Conservation (phyloP, 2,888 invertebrate genomes). For the Acanthoscelides obtectus region DNA sequence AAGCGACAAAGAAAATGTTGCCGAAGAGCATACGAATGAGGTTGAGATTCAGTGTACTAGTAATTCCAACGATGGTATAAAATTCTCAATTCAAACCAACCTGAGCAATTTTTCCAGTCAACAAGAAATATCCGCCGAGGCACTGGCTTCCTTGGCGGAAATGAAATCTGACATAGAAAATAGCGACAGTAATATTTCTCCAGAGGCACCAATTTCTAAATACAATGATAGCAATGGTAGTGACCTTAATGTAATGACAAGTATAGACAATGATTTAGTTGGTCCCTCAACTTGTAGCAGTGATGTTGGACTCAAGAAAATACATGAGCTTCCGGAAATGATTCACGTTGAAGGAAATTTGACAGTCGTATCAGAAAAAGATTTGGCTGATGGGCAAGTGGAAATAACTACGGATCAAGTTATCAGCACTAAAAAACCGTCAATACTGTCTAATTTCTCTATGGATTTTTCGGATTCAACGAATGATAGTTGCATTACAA, state of each 20-base stretch:
- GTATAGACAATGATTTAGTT: slow-evolving; percentile 7
- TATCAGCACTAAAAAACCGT: slow-evolving; percentile 36
- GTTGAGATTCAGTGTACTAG: slow-evolving; percentile 18
- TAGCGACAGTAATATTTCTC: slow-evolving; percentile 10
- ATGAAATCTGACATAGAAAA: slow-evolving; percentile 17
- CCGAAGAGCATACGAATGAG: slow-evolving; percentile 13
- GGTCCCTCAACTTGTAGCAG: neutral
- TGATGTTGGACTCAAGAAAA: neutral
- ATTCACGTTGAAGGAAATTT: slow-evolving; percentile 56
- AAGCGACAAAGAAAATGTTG: neutral
- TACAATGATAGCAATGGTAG: neutral
- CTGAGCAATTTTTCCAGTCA: slow-evolving; percentile 25
- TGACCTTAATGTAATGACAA: neutral
- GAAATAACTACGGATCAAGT: slow-evolving; percentile 49
- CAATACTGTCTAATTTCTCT: slow-evolving; percentile 40
- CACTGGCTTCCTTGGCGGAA: slow-evolving; percentile 20
- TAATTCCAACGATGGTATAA: slow-evolving; percentile 20
- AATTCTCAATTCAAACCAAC: slow-evolving; percentile 34
- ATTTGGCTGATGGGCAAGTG: slow-evolving; percentile 47
- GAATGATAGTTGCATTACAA: slow-evolving; percentile 16
- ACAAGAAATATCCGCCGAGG: slow-evolving; percentile 28
- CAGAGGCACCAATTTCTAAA: slow-evolving; percentile 2
- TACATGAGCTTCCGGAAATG: slow-evolving; percentile 25
- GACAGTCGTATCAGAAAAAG: slow-evolving; percentile 50
- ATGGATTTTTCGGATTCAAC: slow-evolving; percentile 40